Conservation (phyloP, 1,140 invertebrate genomes). For the Littorina saxatilis region DNA sequence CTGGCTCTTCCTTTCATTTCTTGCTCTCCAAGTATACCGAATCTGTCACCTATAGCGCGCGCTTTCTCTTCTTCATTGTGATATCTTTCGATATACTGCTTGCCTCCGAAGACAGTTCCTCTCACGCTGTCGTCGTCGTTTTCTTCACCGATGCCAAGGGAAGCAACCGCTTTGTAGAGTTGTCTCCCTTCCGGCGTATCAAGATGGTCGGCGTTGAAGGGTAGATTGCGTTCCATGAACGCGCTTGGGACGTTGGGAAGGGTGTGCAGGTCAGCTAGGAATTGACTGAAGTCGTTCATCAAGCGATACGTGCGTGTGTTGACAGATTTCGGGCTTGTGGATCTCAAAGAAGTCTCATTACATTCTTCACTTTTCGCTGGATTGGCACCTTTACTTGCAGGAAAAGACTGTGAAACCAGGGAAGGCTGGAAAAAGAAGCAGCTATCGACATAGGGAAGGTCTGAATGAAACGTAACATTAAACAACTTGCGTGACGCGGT, state of each 20-base stretch:
- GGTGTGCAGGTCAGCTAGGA: background rate
- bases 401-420: background rate
- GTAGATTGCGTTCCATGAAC: background rate
- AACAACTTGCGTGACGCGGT: background rate
- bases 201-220: background rate
- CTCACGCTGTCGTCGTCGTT: too few species aligned
- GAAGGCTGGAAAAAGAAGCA: background rate
- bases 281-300: conserved; percentile 19
- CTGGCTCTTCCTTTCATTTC: too few species aligned
- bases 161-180: background rate
- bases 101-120: too few species aligned
- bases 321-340: too few species aligned
- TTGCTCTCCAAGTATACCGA: too few species aligned
- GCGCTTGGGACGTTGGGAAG: background rate
- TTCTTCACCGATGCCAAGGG: too few species aligned
- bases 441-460: background rate
- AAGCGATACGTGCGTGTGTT: background rate
- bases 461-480: conserved; percentile 4
- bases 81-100: too few species aligned
- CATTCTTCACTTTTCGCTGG: too few species aligned
- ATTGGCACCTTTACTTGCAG: background rate
- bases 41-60: background rate
- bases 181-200: background rate
- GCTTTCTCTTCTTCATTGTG: too few species aligned
- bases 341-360: too few species aligned